Evolutionary conservation across 2,888 invertebrate species (phyloP).

Genomic region (Eurytoma adleriae): DNA sequence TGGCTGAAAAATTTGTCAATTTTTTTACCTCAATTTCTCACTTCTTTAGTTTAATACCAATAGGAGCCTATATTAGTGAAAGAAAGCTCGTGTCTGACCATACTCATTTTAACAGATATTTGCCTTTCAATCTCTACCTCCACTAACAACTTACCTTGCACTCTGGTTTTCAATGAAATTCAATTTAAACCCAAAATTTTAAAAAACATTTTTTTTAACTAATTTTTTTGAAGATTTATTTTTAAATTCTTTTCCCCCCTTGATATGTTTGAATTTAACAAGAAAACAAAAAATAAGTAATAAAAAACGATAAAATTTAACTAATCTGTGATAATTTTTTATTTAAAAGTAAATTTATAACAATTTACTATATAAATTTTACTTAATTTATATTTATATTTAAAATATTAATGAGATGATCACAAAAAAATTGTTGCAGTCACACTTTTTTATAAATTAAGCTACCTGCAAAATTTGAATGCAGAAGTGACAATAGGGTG

Average conservation of each 20-base stretch:
- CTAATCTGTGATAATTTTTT: too few relatives aligned
- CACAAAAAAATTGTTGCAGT: background rate
- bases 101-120: constrained; percentile 34
- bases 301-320: too few relatives aligned
- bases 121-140: constrained; percentile 7
- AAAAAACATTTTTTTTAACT: constrained; percentile 5
- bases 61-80: constrained; percentile 42
- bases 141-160: constrained; percentile 51
- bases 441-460: background rate
- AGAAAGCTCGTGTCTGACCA: constrained; percentile 54
- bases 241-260: too few relatives aligned
- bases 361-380: too few relatives aligned
- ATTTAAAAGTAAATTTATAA: too few relatives aligned
- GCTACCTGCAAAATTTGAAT: too few relatives aligned
- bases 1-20: constrained; percentile 45
- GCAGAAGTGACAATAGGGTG: background rate
- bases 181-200: constrained; percentile 34
- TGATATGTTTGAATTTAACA: too few relatives aligned
- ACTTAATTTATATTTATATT: too few relatives aligned
- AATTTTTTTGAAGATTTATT: too few relatives aligned
- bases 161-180: constrained; percentile 31
- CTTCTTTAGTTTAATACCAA: constrained; percentile 42
- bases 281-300: too few relatives aligned
- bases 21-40: constrained; percentile 46
- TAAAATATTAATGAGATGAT: background rate